Evolutionary conservation across 2,113 vertebrate species (phyloP).

Genomic region (Merops nubicus): DNA sequence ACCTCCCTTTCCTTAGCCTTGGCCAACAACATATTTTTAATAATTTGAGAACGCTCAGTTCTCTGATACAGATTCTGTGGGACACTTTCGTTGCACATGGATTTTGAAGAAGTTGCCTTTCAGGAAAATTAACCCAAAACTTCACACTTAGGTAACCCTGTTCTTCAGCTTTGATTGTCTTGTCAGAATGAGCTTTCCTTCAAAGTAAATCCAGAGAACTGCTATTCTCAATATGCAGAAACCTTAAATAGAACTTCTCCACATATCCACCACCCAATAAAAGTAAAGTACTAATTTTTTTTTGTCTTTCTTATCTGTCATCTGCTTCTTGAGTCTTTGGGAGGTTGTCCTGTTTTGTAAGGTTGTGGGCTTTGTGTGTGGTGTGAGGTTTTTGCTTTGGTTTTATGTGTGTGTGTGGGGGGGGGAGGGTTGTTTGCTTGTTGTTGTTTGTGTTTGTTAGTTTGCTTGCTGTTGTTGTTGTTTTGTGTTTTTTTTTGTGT

Average conservation of each 20-base stretch:
- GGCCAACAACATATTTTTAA: slow-evolving; percentile 32
- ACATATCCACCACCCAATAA: background rate
- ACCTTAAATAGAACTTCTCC: background rate
- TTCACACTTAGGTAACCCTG: background rate
- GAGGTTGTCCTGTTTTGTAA: background rate
- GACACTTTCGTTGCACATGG: background rate
- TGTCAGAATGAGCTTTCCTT: background rate
- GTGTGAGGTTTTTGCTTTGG: accelerated
- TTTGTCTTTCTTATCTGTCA: background rate
- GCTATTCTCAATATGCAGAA: background rate
- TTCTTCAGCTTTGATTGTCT: background rate
- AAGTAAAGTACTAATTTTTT: background rate
- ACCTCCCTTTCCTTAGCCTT: slow-evolving; percentile 13
- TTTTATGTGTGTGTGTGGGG: accelerated
- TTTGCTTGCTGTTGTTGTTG: background rate
- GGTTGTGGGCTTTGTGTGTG: background rate
- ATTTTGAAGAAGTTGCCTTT: background rate
- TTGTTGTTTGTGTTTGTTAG: background rate
- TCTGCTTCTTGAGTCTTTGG: background rate
- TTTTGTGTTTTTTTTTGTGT: background rate
- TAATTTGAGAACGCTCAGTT: slow-evolving; percentile 22
- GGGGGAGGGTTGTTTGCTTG: background rate
- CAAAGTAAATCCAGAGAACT: background rate
- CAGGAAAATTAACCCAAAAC: background rate
- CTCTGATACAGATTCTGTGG: background rate